phyloP scores from a whole-genome alignment of 2,888 invertebrate species.

The Odontocolon sp. region DNA sequence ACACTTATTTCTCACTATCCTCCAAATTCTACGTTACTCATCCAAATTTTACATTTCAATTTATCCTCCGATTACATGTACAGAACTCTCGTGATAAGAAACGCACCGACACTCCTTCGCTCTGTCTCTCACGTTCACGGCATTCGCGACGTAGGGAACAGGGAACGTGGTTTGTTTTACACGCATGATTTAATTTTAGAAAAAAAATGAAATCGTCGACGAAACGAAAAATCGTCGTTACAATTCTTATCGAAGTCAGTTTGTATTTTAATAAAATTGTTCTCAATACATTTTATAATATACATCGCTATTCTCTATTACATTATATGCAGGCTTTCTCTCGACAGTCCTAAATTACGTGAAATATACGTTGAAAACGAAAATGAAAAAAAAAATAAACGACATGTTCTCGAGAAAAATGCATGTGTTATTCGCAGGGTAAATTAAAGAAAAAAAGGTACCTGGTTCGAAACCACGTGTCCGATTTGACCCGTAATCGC shows the following conservation, averaged over 20 bases:
- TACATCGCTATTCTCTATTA: conserved; percentile 64
- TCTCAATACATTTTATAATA: conserved; percentile 63
- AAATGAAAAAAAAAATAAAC: conserved; percentile 5
- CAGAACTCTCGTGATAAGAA: conserved; percentile 43
- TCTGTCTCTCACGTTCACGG: conserved; percentile 27
- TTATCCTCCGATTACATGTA: conserved; percentile 9
- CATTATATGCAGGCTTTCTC: conserved; percentile 64
- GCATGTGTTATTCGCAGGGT: conserved; percentile 46
- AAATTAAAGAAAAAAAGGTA: conserved; percentile 43
- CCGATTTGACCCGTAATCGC: conserved; percentile 60
- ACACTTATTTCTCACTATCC: conserved; percentile 9
- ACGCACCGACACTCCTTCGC: conserved; percentile 20
- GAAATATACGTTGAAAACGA: conserved; percentile 43
- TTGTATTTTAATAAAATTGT: conserved; percentile 66
- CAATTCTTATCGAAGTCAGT: conserved; percentile 60
- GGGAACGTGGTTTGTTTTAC: conserved; percentile 4
- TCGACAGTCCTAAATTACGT: conserved; percentile 59
- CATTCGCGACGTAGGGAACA: conserved; percentile 49
- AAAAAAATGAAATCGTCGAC: conserved; percentile 1
- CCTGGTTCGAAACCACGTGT: conserved; percentile 58
- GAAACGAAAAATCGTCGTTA: conserved; percentile 35
- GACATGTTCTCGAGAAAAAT: conserved; percentile 33
- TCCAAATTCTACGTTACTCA: conserved; percentile 28
- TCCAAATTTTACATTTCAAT: conserved; percentile 14
- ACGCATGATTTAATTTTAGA: neutral